Evolutionary conservation across 2,797 vertebrate species (phyloP).

Genomic region (Meriones psammophilus): DNA sequence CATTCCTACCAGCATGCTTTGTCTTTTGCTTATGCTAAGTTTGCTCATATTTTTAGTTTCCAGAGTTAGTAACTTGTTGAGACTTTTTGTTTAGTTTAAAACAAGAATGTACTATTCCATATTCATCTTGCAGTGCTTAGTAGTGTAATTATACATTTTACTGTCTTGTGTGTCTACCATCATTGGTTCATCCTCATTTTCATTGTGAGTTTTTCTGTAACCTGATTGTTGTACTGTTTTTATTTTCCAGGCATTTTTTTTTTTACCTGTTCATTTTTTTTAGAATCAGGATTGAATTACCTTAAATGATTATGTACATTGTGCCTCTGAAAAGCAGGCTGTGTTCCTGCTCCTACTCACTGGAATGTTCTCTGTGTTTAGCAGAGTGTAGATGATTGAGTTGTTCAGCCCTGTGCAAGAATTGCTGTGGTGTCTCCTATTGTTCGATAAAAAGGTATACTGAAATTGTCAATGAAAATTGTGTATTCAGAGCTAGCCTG

Average conservation of each 20-base stretch:
- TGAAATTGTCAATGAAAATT: background rate
- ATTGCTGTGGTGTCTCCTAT: background rate
- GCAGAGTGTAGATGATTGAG: background rate
- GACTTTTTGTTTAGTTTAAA: background rate
- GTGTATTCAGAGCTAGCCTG: too few species aligned
- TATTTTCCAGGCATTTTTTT: background rate
- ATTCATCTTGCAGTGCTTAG: background rate
- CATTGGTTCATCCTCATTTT: background rate
- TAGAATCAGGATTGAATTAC: background rate
- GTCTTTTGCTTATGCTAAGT: background rate
- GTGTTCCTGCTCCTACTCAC: background rate
- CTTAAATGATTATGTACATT: background rate
- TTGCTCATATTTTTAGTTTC: background rate
- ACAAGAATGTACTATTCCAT: background rate
- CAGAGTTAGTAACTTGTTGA: background rate
- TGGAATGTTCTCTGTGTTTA: background rate
- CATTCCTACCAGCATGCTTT: background rate
- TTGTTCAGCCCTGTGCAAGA: background rate
- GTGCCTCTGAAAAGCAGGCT: background rate
- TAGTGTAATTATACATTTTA: background rate
- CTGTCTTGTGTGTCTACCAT: background rate
- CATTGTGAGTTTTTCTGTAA: background rate
- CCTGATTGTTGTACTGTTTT: background rate
- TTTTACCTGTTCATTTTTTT: background rate
- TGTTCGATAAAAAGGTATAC: background rate